These are phyloP conservation scores for Phoenicopterus ruber DNA, from an alignment of 2,113 vertebrate genomes.

Conservation along the genomic window DNA sequence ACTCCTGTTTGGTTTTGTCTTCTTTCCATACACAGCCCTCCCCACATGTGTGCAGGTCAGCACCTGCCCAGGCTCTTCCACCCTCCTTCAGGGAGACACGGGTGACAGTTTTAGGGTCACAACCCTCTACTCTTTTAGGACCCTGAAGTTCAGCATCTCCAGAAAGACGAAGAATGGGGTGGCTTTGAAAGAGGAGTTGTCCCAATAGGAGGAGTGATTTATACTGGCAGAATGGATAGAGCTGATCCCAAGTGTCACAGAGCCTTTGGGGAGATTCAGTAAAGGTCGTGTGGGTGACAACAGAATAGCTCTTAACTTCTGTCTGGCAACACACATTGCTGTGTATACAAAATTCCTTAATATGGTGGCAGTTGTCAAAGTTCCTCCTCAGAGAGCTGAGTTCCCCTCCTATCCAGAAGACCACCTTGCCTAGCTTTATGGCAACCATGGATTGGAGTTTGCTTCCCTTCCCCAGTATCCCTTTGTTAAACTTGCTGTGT, in stretches of 20 bases:
- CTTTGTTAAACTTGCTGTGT: neutral
- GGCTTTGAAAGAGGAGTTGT: neutral
- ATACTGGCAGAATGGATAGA: neutral
- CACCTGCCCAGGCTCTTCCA: neutral
- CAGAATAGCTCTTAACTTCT: neutral
- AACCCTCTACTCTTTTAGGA: neutral
- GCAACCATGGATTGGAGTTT: neutral
- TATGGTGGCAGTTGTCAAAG: neutral
- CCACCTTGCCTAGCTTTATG: neutral
- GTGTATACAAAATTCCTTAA: neutral
- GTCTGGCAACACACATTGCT: neutral
- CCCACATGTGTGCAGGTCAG: neutral
- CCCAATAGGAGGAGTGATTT: neutral
- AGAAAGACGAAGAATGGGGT: neutral
- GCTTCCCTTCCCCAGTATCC: neutral
- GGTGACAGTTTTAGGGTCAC: neutral
- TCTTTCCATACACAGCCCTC: neutral
- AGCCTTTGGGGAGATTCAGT: neutral
- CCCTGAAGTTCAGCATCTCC: neutral
- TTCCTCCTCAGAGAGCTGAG: neutral
- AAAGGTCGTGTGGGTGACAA: neutral
- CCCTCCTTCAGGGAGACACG: neutral
- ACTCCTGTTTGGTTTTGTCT: constrained; percentile 29
- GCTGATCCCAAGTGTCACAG: neutral
- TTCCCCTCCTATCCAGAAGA: neutral